These are phyloP conservation scores for Psephotus haematonotus DNA, from an alignment of 2,113 vertebrate species.

Conservation along the genomic window DNA sequence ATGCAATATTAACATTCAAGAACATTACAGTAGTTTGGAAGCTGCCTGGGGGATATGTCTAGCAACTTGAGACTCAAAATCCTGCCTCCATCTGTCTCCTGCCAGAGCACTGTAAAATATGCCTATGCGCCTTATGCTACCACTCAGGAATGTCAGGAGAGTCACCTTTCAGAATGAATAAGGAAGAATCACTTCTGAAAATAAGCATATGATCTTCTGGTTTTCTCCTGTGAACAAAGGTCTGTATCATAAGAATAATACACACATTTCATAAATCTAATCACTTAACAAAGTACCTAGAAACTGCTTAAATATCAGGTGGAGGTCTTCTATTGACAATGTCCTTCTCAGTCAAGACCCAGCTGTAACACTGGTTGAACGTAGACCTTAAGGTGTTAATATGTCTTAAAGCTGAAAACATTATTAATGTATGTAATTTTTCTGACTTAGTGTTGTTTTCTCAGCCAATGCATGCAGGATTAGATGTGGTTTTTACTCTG, in stretches of 20 bases:
- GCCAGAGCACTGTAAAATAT: conserved; percentile 13
- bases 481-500: not conserved
- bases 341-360: not conserved
- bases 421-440: not conserved
- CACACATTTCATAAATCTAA: not conserved
- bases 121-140: not conserved
- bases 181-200: conserved; percentile 18
- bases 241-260: not conserved
- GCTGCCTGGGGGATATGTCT: not conserved
- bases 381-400: rapidly evolving
- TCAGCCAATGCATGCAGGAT: not conserved
- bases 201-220: not conserved
- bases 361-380: not conserved
- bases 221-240: not conserved
- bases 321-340: not conserved
- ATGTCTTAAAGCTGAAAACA: not conserved
- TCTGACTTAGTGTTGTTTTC: not conserved
- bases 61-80: conserved; percentile 11
- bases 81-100: conserved; percentile 22
- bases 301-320: not conserved
- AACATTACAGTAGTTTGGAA: not conserved
- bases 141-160: conserved; percentile 5
- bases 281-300: not conserved
- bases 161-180: not conserved
- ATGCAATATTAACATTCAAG: not conserved